Evolutionary conservation across 2,797 vertebrate species (phyloP).

Genomic region (Acanthurus tractus): DNA sequence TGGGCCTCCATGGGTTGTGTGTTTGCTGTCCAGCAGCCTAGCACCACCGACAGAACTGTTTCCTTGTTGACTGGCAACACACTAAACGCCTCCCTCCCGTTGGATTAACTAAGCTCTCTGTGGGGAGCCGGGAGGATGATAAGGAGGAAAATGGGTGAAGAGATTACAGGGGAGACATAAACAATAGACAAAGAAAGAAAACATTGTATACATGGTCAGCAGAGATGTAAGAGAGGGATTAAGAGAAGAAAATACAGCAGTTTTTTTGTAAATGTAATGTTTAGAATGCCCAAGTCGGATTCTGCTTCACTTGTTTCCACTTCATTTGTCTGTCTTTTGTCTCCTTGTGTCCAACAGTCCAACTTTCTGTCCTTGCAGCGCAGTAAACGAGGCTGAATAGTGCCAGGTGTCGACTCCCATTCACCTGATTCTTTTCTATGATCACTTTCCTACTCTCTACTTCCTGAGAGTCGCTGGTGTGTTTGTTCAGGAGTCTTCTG

Average conservation of each 20-base stretch:
- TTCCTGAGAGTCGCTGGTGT: conserved; percentile 28
- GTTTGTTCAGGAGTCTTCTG: conserved; percentile 35
- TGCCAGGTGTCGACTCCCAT: conserved; percentile 27
- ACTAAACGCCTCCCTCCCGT: conserved; percentile 34
- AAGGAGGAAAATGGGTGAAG: conserved; percentile 26
- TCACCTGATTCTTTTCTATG: conserved; percentile 42
- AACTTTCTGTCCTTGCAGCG: conserved; percentile 1
- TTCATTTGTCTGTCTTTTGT: not conserved
- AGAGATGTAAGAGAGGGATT: not conserved
- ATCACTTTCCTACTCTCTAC: conserved; percentile 26
- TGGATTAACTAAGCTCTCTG: conserved; percentile 41
- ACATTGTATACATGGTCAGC: not conserved
- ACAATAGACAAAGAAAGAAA: conserved; percentile 3
- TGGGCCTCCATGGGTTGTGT: conserved; percentile 51
- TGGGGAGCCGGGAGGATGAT: conserved; percentile 24
- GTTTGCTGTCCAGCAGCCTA: conserved; percentile 67
- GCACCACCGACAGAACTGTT: conserved; percentile 60
- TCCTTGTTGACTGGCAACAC: conserved; percentile 62
- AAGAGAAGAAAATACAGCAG: not conserved
- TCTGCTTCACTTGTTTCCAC: conserved; percentile 2
- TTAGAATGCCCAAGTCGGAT: conserved; percentile 14
- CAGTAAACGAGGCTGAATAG: conserved; percentile 20
- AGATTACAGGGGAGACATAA: conserved; percentile 20
- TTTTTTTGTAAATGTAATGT: not conserved
- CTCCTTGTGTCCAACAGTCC: not conserved